Evolutionary conservation across 2,888 invertebrate species (phyloP).

Genomic region (Podabrus alpinus): DNA sequence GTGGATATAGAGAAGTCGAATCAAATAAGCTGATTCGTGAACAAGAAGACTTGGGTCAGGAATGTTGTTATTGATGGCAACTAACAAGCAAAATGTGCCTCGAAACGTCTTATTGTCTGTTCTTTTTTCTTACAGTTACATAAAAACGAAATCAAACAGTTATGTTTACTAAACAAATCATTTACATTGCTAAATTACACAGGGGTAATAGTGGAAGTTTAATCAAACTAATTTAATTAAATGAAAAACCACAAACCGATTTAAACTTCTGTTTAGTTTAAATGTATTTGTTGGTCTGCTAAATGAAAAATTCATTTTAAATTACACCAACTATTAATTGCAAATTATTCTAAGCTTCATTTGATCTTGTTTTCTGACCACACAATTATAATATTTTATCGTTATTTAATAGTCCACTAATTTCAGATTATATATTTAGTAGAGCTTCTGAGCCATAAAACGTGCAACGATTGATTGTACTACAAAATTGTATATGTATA

Average conservation of each 20-base stretch:
- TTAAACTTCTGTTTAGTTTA: not conserved
- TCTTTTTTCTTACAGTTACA: not conserved
- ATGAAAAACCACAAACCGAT: not conserved
- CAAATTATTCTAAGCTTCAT: too few species aligned
- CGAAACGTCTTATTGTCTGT: constrained; percentile 19
- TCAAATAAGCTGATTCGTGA: constrained; percentile 17
- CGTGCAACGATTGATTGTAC: too few species aligned
- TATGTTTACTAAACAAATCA: not conserved
- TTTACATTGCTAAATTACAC: not conserved
- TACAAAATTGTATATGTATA: too few species aligned
- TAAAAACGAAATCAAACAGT: not conserved
- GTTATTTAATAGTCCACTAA: too few species aligned
- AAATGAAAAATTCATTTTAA: not conserved
- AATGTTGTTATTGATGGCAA: constrained; percentile 30
- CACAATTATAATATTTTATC: too few species aligned
- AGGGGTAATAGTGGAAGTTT: not conserved
- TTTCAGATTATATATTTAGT: too few species aligned
- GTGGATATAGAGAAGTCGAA: constrained; percentile 19
- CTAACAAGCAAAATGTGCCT: constrained; percentile 29
- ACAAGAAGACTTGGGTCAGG: constrained; percentile 16
- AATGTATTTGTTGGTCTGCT: not conserved
- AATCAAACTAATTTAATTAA: not conserved
- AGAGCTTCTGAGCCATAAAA: too few species aligned
- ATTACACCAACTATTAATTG: too few species aligned
- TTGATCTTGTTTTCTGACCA: too few species aligned